These are phyloP conservation scores for Punctoribates punctum DNA, from an alignment of 2,888 invertebrate genomes.

Conservation along the genomic window DNA sequence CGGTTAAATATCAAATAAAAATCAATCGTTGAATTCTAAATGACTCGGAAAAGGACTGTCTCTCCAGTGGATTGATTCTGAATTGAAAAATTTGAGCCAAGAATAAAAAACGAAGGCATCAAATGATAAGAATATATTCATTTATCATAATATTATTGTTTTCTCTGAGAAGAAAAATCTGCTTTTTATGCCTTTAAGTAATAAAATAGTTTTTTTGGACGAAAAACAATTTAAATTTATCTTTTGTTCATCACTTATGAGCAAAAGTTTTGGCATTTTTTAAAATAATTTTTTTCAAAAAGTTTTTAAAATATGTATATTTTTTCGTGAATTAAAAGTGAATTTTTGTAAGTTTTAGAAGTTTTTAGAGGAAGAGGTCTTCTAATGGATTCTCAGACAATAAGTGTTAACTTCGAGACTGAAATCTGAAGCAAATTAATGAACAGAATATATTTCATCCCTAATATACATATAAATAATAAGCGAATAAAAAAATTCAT, in stretches of 20 bases:
- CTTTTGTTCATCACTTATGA: background rate
- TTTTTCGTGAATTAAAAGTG: no score
- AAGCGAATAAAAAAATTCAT: background rate
- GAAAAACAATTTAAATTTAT: background rate
- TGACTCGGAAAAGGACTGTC: background rate
- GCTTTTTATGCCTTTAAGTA: background rate
- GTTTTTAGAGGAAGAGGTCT: no score
- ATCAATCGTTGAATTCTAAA: background rate
- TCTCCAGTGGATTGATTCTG: no score
- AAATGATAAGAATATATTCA: slow-evolving; percentile 7
- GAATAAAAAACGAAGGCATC: background rate
- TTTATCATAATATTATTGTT: slow-evolving; percentile 4
- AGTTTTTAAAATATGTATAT: no score
- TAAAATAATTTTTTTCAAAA: background rate
- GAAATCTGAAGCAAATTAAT: slow-evolving; percentile 18
- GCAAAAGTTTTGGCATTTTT: background rate
- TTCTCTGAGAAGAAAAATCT: background rate
- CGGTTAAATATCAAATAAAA: no score
- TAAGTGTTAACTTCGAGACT: background rate
- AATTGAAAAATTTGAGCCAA: background rate
- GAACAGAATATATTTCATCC: background rate
- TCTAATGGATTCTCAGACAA: slow-evolving; percentile 4
- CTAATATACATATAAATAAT: background rate
- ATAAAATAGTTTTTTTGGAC: background rate
- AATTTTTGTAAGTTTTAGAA: no score